Conservation (phyloP, 2,888 invertebrate genomes). For the Brachyopa scutellaris region DNA sequence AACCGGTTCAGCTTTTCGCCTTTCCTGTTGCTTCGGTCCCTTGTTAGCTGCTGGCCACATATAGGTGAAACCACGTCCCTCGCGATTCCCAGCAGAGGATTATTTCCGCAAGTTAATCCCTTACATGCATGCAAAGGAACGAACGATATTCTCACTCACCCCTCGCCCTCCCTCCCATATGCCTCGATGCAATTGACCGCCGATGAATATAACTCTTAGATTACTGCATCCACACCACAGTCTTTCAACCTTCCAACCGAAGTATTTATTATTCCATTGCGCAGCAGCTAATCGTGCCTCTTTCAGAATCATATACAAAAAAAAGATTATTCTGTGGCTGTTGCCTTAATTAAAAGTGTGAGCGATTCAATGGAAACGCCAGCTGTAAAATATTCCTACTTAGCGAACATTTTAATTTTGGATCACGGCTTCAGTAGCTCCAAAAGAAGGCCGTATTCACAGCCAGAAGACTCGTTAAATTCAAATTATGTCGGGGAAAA, state of each 20-base stretch:
- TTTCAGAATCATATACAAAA: conserved; percentile 36
- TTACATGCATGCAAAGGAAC: conserved; percentile 60
- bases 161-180: conserved; percentile 5
- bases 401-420: conserved; percentile 58
- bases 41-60: conserved; percentile 20
- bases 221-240: conserved; percentile 44
- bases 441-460: background rate
- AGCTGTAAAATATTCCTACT: conserved; percentile 39
- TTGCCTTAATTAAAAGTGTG: conserved; percentile 68
- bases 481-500: conserved; percentile 44
- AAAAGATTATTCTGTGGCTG: conserved; percentile 38
- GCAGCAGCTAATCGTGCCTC: conserved; percentile 64
- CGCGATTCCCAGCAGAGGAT: conserved; percentile 62
- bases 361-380: conserved; percentile 42
- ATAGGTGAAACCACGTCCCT: conserved; percentile 49
- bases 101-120: conserved; percentile 72
- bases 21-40: conserved; percentile 47
- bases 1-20: conserved; percentile 62
- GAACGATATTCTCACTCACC: conserved; percentile 29
- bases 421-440: conserved; percentile 49
- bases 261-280: conserved; percentile 17
- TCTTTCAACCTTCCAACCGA: conserved; percentile 31
- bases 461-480: conserved; percentile 25
- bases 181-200: conserved; percentile 48
- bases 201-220: conserved; percentile 61